Evolutionary conservation across 2,888 invertebrate genomes (phyloP).

Genomic region (Alitta virens): DNA sequence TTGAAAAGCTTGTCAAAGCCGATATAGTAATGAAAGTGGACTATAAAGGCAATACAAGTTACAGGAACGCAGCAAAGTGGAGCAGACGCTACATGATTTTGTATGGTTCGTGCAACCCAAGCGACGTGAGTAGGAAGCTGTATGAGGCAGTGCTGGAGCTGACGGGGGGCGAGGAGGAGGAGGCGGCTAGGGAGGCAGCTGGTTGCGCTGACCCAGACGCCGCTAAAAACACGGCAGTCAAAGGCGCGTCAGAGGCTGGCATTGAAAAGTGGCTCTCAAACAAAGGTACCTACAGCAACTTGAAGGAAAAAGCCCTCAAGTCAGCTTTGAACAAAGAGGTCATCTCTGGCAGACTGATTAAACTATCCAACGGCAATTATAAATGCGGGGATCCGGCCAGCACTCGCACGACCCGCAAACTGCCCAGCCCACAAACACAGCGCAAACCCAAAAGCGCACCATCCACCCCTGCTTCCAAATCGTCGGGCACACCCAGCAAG

Average conservation of each 20-base stretch:
- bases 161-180: constrained; percentile 1
- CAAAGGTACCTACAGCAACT: constrained; percentile 36
- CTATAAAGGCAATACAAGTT: constrained; percentile 82
- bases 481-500: too few relatives aligned
- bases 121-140: constrained; percentile 33
- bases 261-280: constrained; percentile 44
- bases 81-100: constrained; percentile 65
- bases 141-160: constrained; percentile 28
- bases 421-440: too few relatives aligned
- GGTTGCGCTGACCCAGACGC: neutral
- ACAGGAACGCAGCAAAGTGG: constrained; percentile 73
- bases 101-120: constrained; percentile 40
- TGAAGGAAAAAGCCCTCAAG: constrained; percentile 58
- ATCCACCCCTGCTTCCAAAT: too few relatives aligned
- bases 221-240: neutral
- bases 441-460: too few relatives aligned
- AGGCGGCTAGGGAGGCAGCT: constrained; percentile 15
- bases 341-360: constrained; percentile 40
- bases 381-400: too few relatives aligned
- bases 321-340: constrained; percentile 71
- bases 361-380: neutral
- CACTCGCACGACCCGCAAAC: too few relatives aligned
- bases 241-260: constrained; percentile 22
- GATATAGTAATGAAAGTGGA: constrained; percentile 78
- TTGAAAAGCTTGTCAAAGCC: constrained; percentile 73